phyloP scores from a whole-genome alignment of 2,113 vertebrate genomes.

The Choloepus hoffmanni region DNA sequence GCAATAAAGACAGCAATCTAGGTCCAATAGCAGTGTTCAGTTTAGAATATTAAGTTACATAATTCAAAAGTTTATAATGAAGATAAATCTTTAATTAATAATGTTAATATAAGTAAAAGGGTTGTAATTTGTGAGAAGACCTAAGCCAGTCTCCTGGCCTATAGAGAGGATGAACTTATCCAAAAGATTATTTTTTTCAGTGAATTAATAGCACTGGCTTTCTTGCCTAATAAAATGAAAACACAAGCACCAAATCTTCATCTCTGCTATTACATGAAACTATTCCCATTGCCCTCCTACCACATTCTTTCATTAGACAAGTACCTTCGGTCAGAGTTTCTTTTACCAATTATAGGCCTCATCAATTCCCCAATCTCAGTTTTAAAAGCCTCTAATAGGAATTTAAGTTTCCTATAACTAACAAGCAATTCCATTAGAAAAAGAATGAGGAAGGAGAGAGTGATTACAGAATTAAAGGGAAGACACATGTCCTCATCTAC shows the following conservation, averaged over 20 bases:
- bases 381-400: slow-evolving; percentile 76
- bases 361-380: slow-evolving; percentile 80
- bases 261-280: slow-evolving; percentile 75
- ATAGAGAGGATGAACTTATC: slow-evolving; percentile 28
- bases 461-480: slow-evolving; percentile 39
- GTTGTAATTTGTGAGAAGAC: slow-evolving; percentile 23
- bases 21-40: background rate
- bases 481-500: background rate
- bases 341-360: slow-evolving; percentile 82
- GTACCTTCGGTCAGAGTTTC: slow-evolving; percentile 81
- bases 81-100: background rate
- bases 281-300: slow-evolving; percentile 71
- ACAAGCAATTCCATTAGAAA: slow-evolving; percentile 74
- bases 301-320: slow-evolving; percentile 78
- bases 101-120: slow-evolving; percentile 49
- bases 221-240: slow-evolving; percentile 77
- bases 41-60: background rate
- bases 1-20: background rate
- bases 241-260: slow-evolving; percentile 75
- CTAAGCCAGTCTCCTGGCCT: background rate
- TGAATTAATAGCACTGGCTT: slow-evolving; percentile 70
- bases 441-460: slow-evolving; percentile 38
- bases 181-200: slow-evolving; percentile 64
- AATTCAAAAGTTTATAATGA: background rate
- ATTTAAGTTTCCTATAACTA: slow-evolving; percentile 81